phyloP scores from a whole-genome alignment of 2,888 invertebrate genomes.

The Mythimna impura region DNA sequence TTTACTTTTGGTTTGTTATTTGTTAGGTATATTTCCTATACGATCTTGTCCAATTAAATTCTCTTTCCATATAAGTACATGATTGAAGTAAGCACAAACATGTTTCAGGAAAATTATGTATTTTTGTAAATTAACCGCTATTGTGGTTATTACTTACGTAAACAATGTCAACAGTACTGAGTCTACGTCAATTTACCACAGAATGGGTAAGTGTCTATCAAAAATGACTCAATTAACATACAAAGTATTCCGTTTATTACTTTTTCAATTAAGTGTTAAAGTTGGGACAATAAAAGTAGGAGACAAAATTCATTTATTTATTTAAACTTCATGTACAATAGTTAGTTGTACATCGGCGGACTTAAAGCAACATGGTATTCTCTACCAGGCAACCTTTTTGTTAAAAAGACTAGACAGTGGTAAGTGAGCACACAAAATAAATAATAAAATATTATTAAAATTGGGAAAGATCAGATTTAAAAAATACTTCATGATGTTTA shows the following conservation, averaged over 20 bases:
- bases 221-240: constrained; percentile 25
- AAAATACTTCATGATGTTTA: no score
- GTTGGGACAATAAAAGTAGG: background rate
- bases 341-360: no score
- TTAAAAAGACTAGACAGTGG: no score
- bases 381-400: no score
- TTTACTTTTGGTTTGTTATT: background rate
- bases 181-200: constrained; percentile 34
- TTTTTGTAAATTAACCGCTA: constrained; percentile 6
- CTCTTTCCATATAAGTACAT: background rate
- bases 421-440: no score
- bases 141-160: constrained; percentile 16
- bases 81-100: background rate
- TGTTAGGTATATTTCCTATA: background rate
- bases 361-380: no score
- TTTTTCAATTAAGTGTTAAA: constrained; percentile 2
- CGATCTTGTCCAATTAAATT: background rate
- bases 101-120: constrained; percentile 28
- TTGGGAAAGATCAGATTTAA: no score
- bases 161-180: background rate
- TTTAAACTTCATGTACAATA: no score
- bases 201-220: background rate
- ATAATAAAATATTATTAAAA: no score
- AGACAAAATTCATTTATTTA: constrained; percentile 8
- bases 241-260: background rate